phyloP scores from a whole-genome alignment of 2,888 invertebrate genomes.

The Odontocerum albicorne region DNA sequence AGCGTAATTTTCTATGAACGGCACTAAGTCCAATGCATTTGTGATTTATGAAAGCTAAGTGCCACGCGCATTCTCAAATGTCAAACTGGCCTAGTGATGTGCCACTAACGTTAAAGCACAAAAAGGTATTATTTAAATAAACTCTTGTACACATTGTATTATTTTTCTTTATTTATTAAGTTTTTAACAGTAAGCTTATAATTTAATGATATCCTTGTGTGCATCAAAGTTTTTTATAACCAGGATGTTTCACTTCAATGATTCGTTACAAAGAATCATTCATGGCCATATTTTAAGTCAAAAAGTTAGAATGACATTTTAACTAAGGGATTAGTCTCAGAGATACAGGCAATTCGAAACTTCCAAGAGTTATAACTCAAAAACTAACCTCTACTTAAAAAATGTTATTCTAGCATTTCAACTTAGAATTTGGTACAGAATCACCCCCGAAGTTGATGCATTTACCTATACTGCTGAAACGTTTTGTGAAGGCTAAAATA shows the following conservation, averaged over 20 bases:
- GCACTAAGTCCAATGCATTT: too few species aligned
- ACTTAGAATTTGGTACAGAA: too few species aligned
- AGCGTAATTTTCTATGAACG: too few species aligned
- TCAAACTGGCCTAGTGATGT: too few species aligned
- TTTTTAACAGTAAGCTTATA: not conserved
- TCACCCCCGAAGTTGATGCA: too few species aligned
- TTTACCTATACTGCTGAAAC: not conserved
- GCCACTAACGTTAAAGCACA: not conserved
- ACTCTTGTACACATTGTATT: not conserved
- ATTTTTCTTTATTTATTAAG: not conserved
- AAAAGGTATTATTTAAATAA: not conserved
- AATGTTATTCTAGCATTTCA: not conserved
- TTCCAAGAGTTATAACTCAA: not conserved
- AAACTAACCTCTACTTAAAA: not conserved
- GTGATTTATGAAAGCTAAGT: too few species aligned
- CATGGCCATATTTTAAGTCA: too few species aligned
- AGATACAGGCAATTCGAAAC: too few species aligned
- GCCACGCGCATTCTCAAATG: too few species aligned
- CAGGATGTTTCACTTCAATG: not conserved
- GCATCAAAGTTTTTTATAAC: not conserved
- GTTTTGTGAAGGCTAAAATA: not conserved
- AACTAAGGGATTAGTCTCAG: too few species aligned
- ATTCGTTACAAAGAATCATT: too few species aligned
- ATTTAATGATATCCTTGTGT: not conserved
- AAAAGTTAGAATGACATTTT: too few species aligned